Percentiles rank a stretch among this genome's conserved stretches.
These are phyloP conservation scores for Eurytoma adleriae DNA, from an alignment of 2,888 invertebrate genomes.

Conservation along the genomic window DNA sequence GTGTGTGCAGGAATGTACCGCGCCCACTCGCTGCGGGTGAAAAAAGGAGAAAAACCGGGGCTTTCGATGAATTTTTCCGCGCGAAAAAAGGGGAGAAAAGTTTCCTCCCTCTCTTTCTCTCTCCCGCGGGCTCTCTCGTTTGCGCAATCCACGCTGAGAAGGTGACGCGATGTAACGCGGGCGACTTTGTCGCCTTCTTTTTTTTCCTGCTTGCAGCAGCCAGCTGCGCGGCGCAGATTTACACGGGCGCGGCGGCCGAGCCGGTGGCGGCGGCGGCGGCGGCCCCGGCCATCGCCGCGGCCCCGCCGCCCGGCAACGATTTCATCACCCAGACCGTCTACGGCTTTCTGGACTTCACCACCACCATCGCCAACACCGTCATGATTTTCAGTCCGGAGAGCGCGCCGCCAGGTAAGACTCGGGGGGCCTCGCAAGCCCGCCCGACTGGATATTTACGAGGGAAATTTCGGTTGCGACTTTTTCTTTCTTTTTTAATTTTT, in stretches of 20 bases:
- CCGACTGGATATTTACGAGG: too few species aligned
- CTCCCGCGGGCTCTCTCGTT: not conserved
- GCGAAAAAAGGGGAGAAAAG: not conserved
- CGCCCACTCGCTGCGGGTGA: too few species aligned
- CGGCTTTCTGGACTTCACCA: constrained; percentile 95
- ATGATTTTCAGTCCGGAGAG: constrained; percentile 96
- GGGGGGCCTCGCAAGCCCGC: not conserved
- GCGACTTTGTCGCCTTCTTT: too few species aligned
- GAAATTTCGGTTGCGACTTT: too few species aligned
- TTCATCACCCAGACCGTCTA: constrained; percentile 93
- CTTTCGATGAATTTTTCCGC: not conserved
- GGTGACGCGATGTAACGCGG: too few species aligned
- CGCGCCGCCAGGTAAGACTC: constrained; percentile 80
- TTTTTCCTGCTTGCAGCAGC: constrained; percentile 50
- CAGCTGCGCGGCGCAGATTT: constrained; percentile 61
- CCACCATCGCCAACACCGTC: constrained; percentile 94
- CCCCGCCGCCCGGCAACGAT: constrained; percentile 66
- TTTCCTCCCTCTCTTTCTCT: not conserved
- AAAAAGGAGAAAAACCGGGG: not conserved
- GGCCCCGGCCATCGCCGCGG: constrained; percentile 53
- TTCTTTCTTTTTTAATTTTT: too few species aligned
- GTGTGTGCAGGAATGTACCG: too few species aligned
- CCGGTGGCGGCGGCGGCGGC: constrained; percentile 51
- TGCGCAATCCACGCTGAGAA: not conserved
- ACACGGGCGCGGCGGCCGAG: constrained; percentile 52